Evolutionary conservation across 2,888 invertebrate species (phyloP).

Genomic region (Scaptomyza tumidula): DNA sequence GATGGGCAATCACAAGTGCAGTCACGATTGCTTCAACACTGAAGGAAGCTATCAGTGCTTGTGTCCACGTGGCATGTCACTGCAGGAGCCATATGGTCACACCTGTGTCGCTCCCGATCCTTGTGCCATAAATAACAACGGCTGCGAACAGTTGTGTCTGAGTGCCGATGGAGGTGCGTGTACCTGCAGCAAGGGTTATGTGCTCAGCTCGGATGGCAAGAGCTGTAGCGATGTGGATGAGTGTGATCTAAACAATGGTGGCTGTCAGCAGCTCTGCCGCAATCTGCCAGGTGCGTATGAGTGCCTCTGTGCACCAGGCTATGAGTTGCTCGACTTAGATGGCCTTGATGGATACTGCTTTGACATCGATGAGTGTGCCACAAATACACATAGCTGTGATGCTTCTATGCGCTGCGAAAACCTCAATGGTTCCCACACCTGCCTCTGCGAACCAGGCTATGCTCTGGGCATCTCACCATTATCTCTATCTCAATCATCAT

Average conservation of each 20-base stretch:
- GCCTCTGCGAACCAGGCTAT: constrained; percentile 85
- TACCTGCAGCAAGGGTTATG: constrained; percentile 83
- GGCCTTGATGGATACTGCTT: constrained; percentile 76
- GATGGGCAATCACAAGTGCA: constrained; percentile 84
- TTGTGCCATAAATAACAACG: constrained; percentile 86
- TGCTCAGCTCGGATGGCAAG: constrained; percentile 83
- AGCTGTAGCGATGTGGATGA: constrained; percentile 86
- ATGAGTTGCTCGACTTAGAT: constrained; percentile 66
- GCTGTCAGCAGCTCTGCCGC: constrained; percentile 84
- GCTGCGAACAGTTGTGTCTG: constrained; percentile 87
- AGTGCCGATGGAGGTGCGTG: constrained; percentile 79
- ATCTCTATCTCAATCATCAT: constrained; percentile 11
- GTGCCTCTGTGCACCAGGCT: constrained; percentile 86
- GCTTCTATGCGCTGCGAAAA: constrained; percentile 80
- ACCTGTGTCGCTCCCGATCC: constrained; percentile 85
- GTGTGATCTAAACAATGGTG: constrained; percentile 84
- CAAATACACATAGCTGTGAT: constrained; percentile 76
- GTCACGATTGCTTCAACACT: constrained; percentile 86
- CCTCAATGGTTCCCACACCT: constrained; percentile 84
- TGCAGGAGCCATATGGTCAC: constrained; percentile 82
- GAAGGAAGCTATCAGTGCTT: constrained; percentile 85
- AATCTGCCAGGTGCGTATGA: constrained; percentile 85
- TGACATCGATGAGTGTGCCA: constrained; percentile 86
- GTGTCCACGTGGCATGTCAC: constrained; percentile 84
- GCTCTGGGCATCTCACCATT: constrained; percentile 78